A percentile compares a stretch with the other conserved stretches of the same genome.
Evolutionary conservation across 2,888 invertebrate species (phyloP).

Genomic region (Syritta pipiens): DNA sequence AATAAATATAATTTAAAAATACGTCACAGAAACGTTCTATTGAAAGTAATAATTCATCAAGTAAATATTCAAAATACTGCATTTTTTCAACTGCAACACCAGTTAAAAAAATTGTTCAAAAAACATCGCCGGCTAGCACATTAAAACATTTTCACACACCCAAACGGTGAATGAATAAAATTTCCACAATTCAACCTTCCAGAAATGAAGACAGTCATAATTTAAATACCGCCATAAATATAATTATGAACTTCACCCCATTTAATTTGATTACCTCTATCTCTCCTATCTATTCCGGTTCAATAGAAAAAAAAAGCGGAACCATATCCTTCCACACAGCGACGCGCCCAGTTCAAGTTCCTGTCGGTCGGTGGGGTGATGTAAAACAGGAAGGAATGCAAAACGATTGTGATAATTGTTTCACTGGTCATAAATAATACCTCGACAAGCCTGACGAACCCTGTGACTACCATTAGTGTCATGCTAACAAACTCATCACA

Average conservation of each 20-base stretch:
- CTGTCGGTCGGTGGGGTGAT: slow-evolving; percentile 52
- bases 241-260: slow-evolving; percentile 68
- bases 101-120: no score
- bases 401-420: slow-evolving; percentile 68
- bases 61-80: no score
- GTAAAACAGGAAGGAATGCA: slow-evolving; percentile 63
- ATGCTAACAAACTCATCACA: slow-evolving; percentile 70
- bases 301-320: slow-evolving; percentile 2
- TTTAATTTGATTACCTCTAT: slow-evolving; percentile 55
- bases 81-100: no score
- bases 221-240: slow-evolving; percentile 63
- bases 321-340: slow-evolving; percentile 64
- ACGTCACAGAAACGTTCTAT: no score
- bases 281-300: slow-evolving; percentile 31
- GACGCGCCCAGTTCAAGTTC: slow-evolving; percentile 34
- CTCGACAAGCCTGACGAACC: slow-evolving; percentile 63
- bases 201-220: slow-evolving; percentile 38
- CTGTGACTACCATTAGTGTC: slow-evolving; percentile 65
- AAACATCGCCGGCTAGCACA: no score
- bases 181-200: background rate
- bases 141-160: no score
- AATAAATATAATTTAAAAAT: no score
- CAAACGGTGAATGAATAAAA: no score
- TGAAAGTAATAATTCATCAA: no score
- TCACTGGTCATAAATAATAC: slow-evolving; percentile 68